These are phyloP conservation scores for Pseudococcus viburni DNA, from an alignment of 2,888 invertebrate genomes.

Conservation along the genomic window DNA sequence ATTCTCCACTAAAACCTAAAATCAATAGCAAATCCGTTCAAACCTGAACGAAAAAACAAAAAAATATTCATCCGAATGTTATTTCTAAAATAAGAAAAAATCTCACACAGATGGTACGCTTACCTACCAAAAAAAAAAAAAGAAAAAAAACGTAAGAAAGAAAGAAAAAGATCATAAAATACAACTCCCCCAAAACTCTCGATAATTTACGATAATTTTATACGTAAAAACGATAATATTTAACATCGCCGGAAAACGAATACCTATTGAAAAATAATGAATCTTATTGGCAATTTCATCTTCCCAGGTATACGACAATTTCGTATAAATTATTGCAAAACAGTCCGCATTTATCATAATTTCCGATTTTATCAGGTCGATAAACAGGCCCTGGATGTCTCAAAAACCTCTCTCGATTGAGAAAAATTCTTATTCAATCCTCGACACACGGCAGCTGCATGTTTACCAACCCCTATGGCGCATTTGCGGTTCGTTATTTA, in stretches of 20 bases:
- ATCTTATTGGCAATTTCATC: conserved; percentile 22
- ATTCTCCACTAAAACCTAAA: too few species aligned
- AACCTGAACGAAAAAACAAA: neutral
- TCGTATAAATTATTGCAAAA: neutral
- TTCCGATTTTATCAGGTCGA: neutral
- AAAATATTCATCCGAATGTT: neutral
- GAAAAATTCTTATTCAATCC: neutral
- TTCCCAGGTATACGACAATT: neutral
- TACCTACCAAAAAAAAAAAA: neutral
- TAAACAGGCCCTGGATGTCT: neutral
- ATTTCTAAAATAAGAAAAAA: neutral
- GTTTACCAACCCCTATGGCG: conserved; percentile 54
- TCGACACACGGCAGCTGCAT: neutral
- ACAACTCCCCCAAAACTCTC: neutral
- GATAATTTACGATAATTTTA: conserved; percentile 26
- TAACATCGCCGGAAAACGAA: neutral
- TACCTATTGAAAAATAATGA: conserved; percentile 3
- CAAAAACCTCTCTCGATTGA: neutral
- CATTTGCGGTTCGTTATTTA: conserved; percentile 55
- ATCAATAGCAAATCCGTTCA: neutral
- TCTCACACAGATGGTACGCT: neutral
- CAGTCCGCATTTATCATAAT: neutral
- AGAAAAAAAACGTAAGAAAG: neutral
- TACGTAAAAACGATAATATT: conserved; percentile 16
- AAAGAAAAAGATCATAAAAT: neutral